Percentiles rank a stretch among this genome's conserved stretches.
Evolutionary conservation across 1,140 invertebrate species (phyloP).

Genomic region (Helicorthomorpha holstii): DNA sequence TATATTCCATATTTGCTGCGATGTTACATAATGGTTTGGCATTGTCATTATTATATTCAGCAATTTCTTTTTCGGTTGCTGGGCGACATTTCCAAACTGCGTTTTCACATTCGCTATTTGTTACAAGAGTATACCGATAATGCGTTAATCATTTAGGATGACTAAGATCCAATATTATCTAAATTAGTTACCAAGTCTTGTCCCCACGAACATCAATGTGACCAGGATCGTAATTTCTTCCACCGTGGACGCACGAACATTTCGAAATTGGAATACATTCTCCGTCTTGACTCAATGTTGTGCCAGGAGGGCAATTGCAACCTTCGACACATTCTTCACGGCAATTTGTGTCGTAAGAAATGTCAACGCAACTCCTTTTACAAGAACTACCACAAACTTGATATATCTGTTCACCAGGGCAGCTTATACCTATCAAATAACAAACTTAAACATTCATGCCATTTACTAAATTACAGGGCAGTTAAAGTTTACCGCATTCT

Average conservation of each 20-base stretch:
- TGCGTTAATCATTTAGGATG: too few species aligned
- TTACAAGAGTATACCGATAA: too few species aligned
- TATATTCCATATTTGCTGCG: constrained; percentile 45
- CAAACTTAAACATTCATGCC: neutral
- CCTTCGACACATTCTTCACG: constrained; percentile 59
- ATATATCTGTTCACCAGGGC: constrained; percentile 56
- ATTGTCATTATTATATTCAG: constrained; percentile 34
- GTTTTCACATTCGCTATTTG: constrained; percentile 47
- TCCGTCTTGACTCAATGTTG: constrained; percentile 46
- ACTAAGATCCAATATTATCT: too few species aligned
- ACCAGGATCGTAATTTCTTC: constrained; percentile 49
- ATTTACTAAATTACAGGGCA: neutral
- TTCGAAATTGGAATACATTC: constrained; percentile 54
- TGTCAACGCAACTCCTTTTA: constrained; percentile 45
- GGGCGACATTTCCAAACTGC: constrained; percentile 52
- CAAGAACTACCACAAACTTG: constrained; percentile 61
- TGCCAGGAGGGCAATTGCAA: constrained; percentile 62
- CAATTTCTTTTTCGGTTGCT: constrained; percentile 41
- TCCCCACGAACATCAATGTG: constrained; percentile 38
- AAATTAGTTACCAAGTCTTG: constrained; percentile 44
- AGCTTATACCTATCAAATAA: constrained; percentile 38
- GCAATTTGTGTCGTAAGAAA: constrained; percentile 33
- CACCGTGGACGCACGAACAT: constrained; percentile 57
- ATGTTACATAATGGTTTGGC: constrained; percentile 31
- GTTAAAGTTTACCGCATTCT: constrained; percentile 43